Base-by-base conservation (phyloP, 2,888 invertebrate genomes). In the Cotesia congregata region DNA sequence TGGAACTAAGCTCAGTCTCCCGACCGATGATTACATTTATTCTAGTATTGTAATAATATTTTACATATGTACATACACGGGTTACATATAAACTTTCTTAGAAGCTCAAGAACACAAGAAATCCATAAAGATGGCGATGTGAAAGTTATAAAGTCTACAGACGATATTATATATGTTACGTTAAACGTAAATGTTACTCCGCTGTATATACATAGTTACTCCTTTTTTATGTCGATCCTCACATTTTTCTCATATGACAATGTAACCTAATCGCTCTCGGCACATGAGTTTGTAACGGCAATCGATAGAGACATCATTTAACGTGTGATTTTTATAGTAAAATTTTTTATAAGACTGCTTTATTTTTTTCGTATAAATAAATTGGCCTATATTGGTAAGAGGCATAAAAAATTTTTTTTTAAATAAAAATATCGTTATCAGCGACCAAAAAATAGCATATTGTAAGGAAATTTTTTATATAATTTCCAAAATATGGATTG, bases 231-330 rank as follows among this genome's bases (percentile, higher is more conserved):
- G 12, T 6, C 50, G 50, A 12, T 12, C 7, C 50, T 50, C 4
- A 50, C 50, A 50, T 50, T 12, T 50, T 50, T 50, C 12, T 50
- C 12, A 12, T 7, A 12, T 50, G 50, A 12, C 50, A 50, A 12
- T 50, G 50, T 50, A 50, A 50, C 50, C 12, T 50, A 50, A 50
- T 68, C 68, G 80, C 80, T 80, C 80, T 79, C 76, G 80, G 67
- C 20, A 50, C 50, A 50, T 50, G 50, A 50, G 9, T 50, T 50
- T 50, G 12, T 50, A 50, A 50, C 50, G 64, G 65, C 40, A 7
- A 15, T 7, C 30, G 6, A 50, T 41, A 59, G 60, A 69, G 30
- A 73, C 38, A n/a, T 3, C 30, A 30, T 30, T 30, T 3, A 30
- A 30, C 2, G 3, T 3, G 30, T 30, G 30, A 30, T 30, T 30